phyloP scores from a whole-genome alignment of 2,113 vertebrate genomes.

The Marcusenius ussheri region DNA sequence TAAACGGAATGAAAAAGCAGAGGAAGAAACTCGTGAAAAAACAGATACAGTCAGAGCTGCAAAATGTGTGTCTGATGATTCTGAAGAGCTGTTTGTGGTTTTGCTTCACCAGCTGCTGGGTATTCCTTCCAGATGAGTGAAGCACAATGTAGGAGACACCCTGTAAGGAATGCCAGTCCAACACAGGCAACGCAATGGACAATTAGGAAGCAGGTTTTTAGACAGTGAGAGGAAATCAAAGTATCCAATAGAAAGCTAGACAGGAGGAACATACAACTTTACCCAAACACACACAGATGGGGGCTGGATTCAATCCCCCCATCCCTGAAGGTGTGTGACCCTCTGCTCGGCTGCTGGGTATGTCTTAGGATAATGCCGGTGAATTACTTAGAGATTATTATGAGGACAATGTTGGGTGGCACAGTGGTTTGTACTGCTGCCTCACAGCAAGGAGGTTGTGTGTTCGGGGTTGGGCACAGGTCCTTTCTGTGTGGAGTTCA shows the following conservation, averaged over 20 bases:
- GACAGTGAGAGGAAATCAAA: neutral
- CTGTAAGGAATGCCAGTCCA: neutral
- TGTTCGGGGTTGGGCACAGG: too few relatives aligned
- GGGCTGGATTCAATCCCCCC: neutral
- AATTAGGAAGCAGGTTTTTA: neutral
- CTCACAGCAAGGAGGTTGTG: too few relatives aligned
- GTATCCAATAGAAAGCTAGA: neutral
- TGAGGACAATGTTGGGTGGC: too few relatives aligned
- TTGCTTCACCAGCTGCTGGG: neutral
- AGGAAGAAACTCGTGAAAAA: neutral
- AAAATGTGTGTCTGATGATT: neutral
- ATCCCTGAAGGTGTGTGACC: neutral
- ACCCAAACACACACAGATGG: neutral
- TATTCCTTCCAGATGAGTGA: neutral
- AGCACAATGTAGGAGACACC: neutral
- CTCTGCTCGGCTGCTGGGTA: neutral
- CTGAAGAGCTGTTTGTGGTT: neutral
- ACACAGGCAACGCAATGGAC: neutral
- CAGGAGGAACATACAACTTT: neutral
- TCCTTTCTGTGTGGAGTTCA: too few relatives aligned
- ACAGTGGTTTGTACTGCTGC: too few relatives aligned
- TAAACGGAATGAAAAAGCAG: neutral
- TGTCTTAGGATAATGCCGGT: neutral
- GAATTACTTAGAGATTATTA: neutral
- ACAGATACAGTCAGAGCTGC: neutral